Percentiles rank a stretch among this genome's conserved stretches.
phyloP scores from a whole-genome alignment of 35 echinoderm and acorn worm species.

The Ophiothrix spiculata region DNA sequence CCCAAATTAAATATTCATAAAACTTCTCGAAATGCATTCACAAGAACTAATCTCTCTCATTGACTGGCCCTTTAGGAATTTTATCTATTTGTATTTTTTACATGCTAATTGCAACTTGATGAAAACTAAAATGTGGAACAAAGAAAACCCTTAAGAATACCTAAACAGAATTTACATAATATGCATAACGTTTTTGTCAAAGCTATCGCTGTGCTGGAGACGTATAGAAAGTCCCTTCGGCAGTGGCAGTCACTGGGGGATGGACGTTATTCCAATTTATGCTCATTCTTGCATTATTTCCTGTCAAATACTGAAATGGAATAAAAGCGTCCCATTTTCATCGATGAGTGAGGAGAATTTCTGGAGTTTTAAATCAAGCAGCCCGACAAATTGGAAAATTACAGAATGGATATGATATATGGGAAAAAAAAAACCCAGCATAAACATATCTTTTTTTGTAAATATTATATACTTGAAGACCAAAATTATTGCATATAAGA shows the following conservation, averaged over 20 bases:
- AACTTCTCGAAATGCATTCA: neutral
- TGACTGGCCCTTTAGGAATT: neutral
- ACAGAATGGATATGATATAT: neutral
- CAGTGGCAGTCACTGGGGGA: neutral
- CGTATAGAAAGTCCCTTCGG: neutral
- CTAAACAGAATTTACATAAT: neutral
- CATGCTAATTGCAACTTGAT: conserved; percentile 1
- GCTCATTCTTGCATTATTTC: conserved; percentile 2
- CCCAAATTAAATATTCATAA: neutral
- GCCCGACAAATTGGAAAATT: neutral
- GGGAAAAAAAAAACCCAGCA: neutral
- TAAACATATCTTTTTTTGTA: too few species aligned
- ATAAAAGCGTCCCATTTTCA: neutral
- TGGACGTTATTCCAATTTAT: conserved; percentile 5
- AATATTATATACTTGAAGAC: too few species aligned
- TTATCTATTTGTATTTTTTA: neutral
- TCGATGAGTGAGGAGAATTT: neutral
- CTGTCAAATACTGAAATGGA: neutral
- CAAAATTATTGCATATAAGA: too few species aligned
- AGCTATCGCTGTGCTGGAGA: neutral
- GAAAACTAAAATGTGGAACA: neutral
- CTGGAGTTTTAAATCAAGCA: neutral
- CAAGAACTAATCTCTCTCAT: neutral
- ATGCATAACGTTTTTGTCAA: neutral
- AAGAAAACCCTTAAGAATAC: neutral